Conservation (phyloP, 1,140 invertebrate genomes). For the Zaprionus taronus region DNA sequence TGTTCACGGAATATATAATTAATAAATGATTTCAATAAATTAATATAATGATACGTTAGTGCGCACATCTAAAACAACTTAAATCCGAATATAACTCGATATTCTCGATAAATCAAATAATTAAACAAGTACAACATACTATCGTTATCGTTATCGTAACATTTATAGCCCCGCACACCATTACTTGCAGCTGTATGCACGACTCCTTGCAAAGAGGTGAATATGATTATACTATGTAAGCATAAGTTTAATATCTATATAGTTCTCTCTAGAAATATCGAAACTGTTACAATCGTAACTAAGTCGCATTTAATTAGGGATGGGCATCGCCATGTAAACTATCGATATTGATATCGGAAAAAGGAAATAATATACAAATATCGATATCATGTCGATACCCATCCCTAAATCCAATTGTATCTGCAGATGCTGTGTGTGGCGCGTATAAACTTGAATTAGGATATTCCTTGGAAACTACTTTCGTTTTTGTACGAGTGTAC, state of each 20-base stretch:
- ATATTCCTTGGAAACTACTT: neutral
- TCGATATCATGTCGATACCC: neutral
- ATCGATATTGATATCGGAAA: neutral
- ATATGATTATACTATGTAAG: conserved; percentile 57
- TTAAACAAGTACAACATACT: conserved; percentile 32
- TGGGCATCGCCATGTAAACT: neutral
- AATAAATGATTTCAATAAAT: conserved; percentile 33
- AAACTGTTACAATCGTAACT: neutral
- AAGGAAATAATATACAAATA: neutral
- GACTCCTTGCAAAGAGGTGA: conserved; percentile 81
- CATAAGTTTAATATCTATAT: conserved; percentile 32
- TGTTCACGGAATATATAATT: conserved; percentile 52
- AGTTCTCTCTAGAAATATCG: conserved; percentile 14
- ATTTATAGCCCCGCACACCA: conserved; percentile 71
- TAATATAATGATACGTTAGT: conserved; percentile 38
- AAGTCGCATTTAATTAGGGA: neutral
- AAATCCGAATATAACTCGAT: conserved; percentile 15
- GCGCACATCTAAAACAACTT: conserved; percentile 30
- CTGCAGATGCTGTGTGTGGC: too few relatives aligned
- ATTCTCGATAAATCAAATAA: conserved; percentile 23
- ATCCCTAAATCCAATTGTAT: neutral
- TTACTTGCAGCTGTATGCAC: conserved; percentile 81
- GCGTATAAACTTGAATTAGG: neutral
- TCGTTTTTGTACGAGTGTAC: conserved; percentile 21
- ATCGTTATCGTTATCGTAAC: conserved; percentile 32